Evolutionary conservation across 2,888 invertebrate genomes (phyloP), one percentile per base, ranked within the genome.

Genomic region (Fabriciana adippe): DNA sequence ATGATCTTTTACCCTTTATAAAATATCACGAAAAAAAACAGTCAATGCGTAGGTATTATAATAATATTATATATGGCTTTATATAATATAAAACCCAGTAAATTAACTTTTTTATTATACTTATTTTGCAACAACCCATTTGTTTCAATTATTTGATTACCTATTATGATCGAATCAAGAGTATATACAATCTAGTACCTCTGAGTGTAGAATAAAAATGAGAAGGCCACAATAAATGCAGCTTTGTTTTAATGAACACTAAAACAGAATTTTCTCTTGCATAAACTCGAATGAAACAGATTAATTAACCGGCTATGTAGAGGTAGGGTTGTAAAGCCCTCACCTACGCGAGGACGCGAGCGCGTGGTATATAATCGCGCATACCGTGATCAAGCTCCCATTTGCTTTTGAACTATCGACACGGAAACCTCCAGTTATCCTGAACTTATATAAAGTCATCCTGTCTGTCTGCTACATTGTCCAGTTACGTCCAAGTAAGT

Each of bases 351-450:
- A 76, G 74, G 76, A 69, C 71, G 77, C 73, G 74, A 79, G 75
- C 75, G 78, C 74, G 75, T 75, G 78, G 79, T 91, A 91, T 91
- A 91, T 84, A 91, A 91, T 79, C 79, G 75, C 78, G 73, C 80
- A 73, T 77, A 77, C 77, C 77, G 77, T 77, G 77, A 80, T 78
- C 77, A 77, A 81, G 73, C 81, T 83, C 82, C 88, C 90, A 91
- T 90, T 91, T 90, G 85, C 81, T 81, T 84, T 83, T 82, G 80
- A 81, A 81, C 79, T 84, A 77, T 77, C 77, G 75, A 72, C 76
- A 81, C 78, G 78, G 81, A 81, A 83, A 77, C 76, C 72, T 69
- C 72, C 35, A 47, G 31, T 41, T 21, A 31, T 59, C 59, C 35
- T 60, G 55, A 60, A 31, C 16, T 47, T n/a, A 61, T 26, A 35